Base-by-base conservation (phyloP, 2,888 invertebrate genomes). In the Ormyrus labotus region DNA sequence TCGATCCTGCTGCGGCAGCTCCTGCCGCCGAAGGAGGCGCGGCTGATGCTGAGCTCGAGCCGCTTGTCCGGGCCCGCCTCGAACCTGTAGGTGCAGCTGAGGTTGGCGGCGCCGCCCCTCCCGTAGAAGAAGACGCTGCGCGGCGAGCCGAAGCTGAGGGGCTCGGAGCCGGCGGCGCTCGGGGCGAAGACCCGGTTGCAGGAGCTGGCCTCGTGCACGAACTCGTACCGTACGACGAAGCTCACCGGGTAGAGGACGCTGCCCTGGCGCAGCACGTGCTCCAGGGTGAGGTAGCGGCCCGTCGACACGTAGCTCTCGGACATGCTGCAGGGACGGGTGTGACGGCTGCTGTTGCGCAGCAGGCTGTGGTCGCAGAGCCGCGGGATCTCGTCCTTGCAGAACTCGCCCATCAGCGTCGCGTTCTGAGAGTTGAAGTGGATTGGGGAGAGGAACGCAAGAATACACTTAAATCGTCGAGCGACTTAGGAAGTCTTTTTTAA, bases 51-150 rank as follows among this genome's bases (percentile, higher is more conserved):
- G 82, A 96, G 90, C 87, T 94, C 94, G 78, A 96, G 93, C 86
- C 94, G 92, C 88, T 95, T 95, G 77, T 94, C 93, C 73, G 93
- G 92, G 83, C 93, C 93, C 0, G 95, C 94, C 91, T 95, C 95
- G 88, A 96, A 96, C 87, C 95, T 93, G 87, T 96, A 93, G 82
- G 94, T 92, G 89, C 96, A 96, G 80, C 94, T 95, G 75, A 96
- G 91, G 88, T 96, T 95, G 87, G 94, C 93, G 34, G 95, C 93
- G 1, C 96, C 96, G 11, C 96, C 96, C 85, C 96, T 92, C 2
- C 96, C 96, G 87, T 95, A 96, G 87, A 96, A 94, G 91, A 96
- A 96, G 74, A 96, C 95, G 85, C 95, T 96, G 85, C 94, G 93
- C 7, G 96, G 96, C 50, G 96, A 96, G 88, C 94, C 93, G 89